Conservation (phyloP, 2,888 invertebrate species). For the Argyresthia goedartella region DNA sequence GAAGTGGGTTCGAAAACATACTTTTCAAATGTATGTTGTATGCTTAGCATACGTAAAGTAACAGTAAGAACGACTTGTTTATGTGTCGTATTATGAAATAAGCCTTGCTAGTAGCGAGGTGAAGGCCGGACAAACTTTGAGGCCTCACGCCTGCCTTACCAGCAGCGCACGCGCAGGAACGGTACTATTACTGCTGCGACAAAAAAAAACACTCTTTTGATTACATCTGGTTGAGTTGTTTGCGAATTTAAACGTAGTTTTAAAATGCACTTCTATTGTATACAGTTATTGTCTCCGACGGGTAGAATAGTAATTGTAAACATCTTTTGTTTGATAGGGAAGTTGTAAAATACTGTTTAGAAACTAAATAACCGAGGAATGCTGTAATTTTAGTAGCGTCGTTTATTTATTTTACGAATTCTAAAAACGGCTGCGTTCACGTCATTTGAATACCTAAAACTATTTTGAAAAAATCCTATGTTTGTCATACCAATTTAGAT, state of each 20-base stretch:
- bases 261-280: too few relatives aligned
- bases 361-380: constrained; percentile 34
- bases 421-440: constrained; percentile 65
- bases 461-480: constrained; percentile 32
- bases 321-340: constrained; percentile 41
- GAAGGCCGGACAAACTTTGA: constrained; percentile 47
- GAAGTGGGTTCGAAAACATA: constrained; percentile 4
- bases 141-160: constrained; percentile 21
- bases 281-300: not conserved
- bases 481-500: constrained; percentile 17
- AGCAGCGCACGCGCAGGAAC: constrained; percentile 1
- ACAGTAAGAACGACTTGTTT: constrained; percentile 34
- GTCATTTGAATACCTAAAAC: constrained; percentile 63
- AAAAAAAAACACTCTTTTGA: not conserved
- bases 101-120: constrained; percentile 47
- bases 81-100: constrained; percentile 46
- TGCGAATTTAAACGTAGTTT: too few relatives aligned
- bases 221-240: too few relatives aligned
- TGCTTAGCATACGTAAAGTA: constrained; percentile 15
- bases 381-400: constrained; percentile 14
- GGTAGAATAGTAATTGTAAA: constrained; percentile 1
- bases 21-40: not conserved
- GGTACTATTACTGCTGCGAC: not conserved
- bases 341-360: constrained; percentile 57
- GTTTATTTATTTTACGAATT: constrained; percentile 54